Evolutionary conservation across 2,113 vertebrate species (phyloP).

Genomic region (Scartelaos histophorus): DNA sequence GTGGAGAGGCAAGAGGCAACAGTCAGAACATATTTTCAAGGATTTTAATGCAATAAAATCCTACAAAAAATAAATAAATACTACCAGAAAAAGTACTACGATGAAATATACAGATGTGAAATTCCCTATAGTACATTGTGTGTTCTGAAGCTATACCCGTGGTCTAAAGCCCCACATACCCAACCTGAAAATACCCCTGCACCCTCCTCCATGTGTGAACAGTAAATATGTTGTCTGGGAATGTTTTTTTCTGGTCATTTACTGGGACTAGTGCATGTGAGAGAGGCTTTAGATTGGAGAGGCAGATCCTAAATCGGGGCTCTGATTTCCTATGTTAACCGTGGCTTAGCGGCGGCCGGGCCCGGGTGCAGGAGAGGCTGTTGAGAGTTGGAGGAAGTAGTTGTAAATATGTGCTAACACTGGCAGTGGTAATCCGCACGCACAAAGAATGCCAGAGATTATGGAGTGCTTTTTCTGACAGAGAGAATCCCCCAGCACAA

Average conservation of each 20-base stretch:
- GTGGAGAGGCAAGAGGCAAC: no score
- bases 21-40: no score
- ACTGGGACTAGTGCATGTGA: neutral
- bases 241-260: neutral
- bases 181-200: neutral
- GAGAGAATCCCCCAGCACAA: slow-evolving; percentile 78
- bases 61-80: no score
- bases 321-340: slow-evolving; percentile 74
- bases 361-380: slow-evolving; percentile 73
- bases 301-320: slow-evolving; percentile 72
- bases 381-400: slow-evolving; percentile 77
- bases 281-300: slow-evolving; percentile 7
- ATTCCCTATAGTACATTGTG: neutral
- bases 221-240: neutral
- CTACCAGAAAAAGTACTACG: no score
- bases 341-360: slow-evolving; percentile 73
- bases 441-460: slow-evolving; percentile 80
- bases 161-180: neutral
- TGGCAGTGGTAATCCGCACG: slow-evolving; percentile 77
- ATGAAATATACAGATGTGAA: no score
- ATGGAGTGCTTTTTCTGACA: slow-evolving; percentile 77
- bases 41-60: no score
- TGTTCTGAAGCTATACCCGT: neutral
- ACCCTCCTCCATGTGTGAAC: neutral
- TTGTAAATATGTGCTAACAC: slow-evolving; percentile 81